Conservation (phyloP, 2,888 invertebrate genomes). For the Drosophila suboccidentalis region DNA sequence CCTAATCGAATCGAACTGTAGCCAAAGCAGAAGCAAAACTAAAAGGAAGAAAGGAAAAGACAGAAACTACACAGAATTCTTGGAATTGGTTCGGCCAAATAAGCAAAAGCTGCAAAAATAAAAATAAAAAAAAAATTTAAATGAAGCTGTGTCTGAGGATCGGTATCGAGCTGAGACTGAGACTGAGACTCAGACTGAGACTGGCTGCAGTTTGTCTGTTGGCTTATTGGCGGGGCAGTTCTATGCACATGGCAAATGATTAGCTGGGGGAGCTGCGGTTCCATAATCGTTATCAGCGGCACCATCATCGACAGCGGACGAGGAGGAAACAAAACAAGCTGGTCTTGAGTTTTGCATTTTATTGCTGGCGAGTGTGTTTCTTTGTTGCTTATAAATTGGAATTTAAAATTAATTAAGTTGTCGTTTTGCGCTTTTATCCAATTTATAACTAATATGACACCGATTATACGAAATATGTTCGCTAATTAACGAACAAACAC, state of each 20-base stretch:
- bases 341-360: constrained; percentile 31
- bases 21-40: constrained; percentile 36
- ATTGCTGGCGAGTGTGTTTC: constrained; percentile 14
- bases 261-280: constrained; percentile 40
- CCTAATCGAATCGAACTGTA: constrained; percentile 75
- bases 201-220: constrained; percentile 59
- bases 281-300: constrained; percentile 74
- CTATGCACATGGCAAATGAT: constrained; percentile 45
- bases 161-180: constrained; percentile 8
- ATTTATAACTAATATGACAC: constrained; percentile 86
- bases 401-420: constrained; percentile 85
- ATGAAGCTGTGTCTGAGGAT: constrained; percentile 67
- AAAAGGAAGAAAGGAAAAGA: constrained; percentile 9
- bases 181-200: neutral
- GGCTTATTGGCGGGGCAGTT: constrained; percentile 52
- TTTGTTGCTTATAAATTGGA: constrained; percentile 80
- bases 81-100: constrained; percentile 59
- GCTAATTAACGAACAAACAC: constrained; percentile 86
- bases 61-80: constrained; percentile 51
- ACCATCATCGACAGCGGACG: constrained; percentile 57
- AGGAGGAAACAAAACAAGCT: neutral
- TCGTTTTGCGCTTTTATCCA: constrained; percentile 85
- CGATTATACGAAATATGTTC: constrained; percentile 86
- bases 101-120: constrained; percentile 51
- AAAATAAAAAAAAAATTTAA: constrained; percentile 62